Base-by-base conservation (phyloP, 2,888 invertebrate species). In the Coremacera marginata region DNA sequence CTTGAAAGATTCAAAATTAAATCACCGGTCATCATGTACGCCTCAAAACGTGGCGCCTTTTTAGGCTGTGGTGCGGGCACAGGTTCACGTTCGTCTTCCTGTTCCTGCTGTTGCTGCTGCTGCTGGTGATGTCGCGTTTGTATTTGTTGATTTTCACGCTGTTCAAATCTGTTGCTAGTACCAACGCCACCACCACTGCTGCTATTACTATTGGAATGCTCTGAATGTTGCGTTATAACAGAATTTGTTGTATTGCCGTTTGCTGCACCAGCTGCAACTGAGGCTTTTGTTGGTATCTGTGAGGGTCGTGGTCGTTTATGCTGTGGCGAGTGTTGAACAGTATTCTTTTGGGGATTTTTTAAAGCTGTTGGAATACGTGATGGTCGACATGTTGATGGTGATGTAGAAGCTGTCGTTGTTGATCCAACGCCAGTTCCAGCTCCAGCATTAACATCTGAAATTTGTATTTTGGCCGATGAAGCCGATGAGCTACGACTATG, bases 21-120 rank as follows among this genome's bases (percentile, higher is more conserved):
- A 90, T 98, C 98, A 65, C 98, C 98, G 44, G 98, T 98, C 98
- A 98, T 98, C 94, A 98, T 96, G 91, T 96, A 98, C 77, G 97
- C 96, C 90, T 97, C 97, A 90, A 95, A 96, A 89, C 95, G 88
- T 70, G 87, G 87, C 76, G 89, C 88, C 81, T 89, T 89, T 34
- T 86, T 84, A 57, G 88, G 88, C 77, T 87, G 86, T 51, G 87
- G 88, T 75, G 88, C 88, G 75, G 88, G 86, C 70, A 84, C 85
- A 4, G 88, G 88, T 71, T 88, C 88, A 78, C 82, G 79, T 16
- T 83, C 84, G 68, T 82, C 78, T 70, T 76, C 19, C 68, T 77
- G 77, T n/a, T 79, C 75, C 9, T 78, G 81, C 25, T 76, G 52
- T 19, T 60, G 57, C 52, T 68, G 55, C 57, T 68, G 55, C 3